Conservation (phyloP, 1,140 invertebrate species). For the Battus philenor region DNA sequence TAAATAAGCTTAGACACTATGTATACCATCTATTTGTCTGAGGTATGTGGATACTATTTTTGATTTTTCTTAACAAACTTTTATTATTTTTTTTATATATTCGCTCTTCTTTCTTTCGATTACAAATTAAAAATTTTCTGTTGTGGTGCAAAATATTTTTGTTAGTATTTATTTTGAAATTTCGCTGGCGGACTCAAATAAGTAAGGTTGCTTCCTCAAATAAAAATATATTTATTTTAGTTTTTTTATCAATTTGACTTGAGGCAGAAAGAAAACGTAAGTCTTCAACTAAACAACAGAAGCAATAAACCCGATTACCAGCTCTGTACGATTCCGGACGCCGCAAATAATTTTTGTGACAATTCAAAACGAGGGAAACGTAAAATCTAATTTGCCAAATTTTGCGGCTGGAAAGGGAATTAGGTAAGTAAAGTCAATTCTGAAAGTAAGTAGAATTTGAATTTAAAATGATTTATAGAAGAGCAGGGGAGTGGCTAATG, state of each 20-base stretch:
- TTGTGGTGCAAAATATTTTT: too few relatives aligned
- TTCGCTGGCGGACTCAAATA: too few relatives aligned
- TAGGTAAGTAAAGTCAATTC: slow-evolving; percentile 72
- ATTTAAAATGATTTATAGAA: slow-evolving; percentile 76
- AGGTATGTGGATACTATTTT: slow-evolving; percentile 41
- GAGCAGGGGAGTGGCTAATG: slow-evolving; percentile 70
- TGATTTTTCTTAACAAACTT: too few relatives aligned
- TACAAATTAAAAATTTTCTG: too few relatives aligned
- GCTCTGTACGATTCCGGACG: slow-evolving; percentile 40
- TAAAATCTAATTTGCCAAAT: slow-evolving; percentile 71
- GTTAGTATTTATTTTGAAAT: too few relatives aligned
- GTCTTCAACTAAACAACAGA: too few relatives aligned
- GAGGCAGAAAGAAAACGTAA: too few relatives aligned
- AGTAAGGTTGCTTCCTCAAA: too few relatives aligned
- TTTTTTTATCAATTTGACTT: too few relatives aligned
- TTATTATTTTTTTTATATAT: background rate
- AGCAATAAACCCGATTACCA: too few relatives aligned
- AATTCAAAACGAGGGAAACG: slow-evolving; percentile 42
- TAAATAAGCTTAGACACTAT: slow-evolving; percentile 16
- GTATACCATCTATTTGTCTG: slow-evolving; percentile 23
- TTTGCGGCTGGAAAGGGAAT: slow-evolving; percentile 62
- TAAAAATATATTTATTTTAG: too few relatives aligned
- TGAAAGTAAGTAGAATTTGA: slow-evolving; percentile 74
- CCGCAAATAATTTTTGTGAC: slow-evolving; percentile 53
- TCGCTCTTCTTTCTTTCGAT: background rate